These are phyloP conservation scores for Pedicia rivosa DNA, from an alignment of 2,888 invertebrate species.

Conservation along the genomic window DNA sequence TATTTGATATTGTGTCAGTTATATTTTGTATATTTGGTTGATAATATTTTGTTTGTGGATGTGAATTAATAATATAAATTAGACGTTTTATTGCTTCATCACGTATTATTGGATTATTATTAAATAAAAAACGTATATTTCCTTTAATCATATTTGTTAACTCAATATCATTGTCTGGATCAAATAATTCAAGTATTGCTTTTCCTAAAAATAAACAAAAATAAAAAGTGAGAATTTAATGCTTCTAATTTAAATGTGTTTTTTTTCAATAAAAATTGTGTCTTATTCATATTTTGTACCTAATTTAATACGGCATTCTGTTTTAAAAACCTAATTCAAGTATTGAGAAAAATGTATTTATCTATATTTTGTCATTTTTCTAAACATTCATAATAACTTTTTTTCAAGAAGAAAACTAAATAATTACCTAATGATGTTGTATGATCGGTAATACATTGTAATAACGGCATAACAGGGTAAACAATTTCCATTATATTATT, in stretches of 20 bases:
- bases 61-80: conserved; percentile 17
- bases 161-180: conserved; percentile 20
- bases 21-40: conserved; percentile 17
- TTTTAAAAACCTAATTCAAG: too few relatives aligned
- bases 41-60: conserved; percentile 14
- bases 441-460: conserved; percentile 16
- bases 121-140: conserved; percentile 22
- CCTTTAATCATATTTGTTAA: conserved; percentile 18
- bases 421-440: conserved; percentile 12
- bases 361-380: too few relatives aligned
- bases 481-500: conserved; percentile 15
- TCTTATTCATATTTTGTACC: too few relatives aligned
- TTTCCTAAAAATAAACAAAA: conserved; percentile 9
- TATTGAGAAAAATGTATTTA: too few relatives aligned
- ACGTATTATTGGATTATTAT: conserved; percentile 16
- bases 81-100: conserved; percentile 19
- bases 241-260: too few relatives aligned
- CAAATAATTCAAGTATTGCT: conserved; percentile 16
- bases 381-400: neutral
- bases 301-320: too few relatives aligned
- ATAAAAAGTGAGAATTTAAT: too few relatives aligned
- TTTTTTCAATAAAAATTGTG: too few relatives aligned
- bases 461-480: conserved; percentile 19
- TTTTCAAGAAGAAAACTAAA: neutral
- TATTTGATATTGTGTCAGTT: conserved; percentile 18